These are phyloP conservation scores for Bombyx mandarina DNA, from an alignment of 1,140 invertebrate genomes.

Conservation along the genomic window DNA sequence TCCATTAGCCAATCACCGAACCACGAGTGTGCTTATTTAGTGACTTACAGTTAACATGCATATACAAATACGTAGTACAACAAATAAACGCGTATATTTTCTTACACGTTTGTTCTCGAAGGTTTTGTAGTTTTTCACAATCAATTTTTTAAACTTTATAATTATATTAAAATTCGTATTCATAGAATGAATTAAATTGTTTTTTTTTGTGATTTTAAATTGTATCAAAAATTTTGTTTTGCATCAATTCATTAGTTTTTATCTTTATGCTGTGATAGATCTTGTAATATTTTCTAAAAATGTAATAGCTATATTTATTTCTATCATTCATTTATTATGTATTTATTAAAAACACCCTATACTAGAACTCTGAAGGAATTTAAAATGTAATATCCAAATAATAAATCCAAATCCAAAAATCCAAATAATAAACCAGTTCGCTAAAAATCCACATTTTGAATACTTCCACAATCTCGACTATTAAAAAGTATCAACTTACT, in stretches of 20 bases:
- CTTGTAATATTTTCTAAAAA: constrained; percentile 45
- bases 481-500: neutral
- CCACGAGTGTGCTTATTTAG: neutral
- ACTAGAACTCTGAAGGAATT: neutral
- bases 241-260: constrained; percentile 31
- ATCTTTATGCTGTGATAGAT: constrained; percentile 67
- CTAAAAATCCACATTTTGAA: neutral
- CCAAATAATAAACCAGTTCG: neutral
- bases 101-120: no score
- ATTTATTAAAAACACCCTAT: no score
- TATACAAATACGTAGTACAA: no score
- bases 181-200: neutral
- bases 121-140: neutral
- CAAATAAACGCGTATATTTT: no score
- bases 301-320: constrained; percentile 16
- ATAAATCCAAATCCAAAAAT: no score
- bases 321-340: constrained; percentile 14
- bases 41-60: no score
- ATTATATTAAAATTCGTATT: neutral
- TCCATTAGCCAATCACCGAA: constrained; percentile 23
- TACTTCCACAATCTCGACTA: neutral
- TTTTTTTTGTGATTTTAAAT: neutral
- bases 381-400: neutral
- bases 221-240: neutral
- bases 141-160: neutral